Conservation (phyloP, 2,888 invertebrate species). For the Epirrita christyi region DNA sequence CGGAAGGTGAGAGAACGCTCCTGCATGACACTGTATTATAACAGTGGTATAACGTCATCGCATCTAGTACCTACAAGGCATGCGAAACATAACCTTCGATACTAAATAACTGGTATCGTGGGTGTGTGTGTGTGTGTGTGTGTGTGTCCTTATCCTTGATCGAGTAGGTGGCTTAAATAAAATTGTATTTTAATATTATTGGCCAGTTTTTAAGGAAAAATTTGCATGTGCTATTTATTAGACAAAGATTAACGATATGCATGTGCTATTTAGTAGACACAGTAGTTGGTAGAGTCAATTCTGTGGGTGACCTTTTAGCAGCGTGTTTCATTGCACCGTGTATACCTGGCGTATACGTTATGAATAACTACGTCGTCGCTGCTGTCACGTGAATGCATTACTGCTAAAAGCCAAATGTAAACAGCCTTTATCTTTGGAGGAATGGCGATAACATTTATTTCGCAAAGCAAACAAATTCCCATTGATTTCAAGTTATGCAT, state of each 20-base stretch:
- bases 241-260: neutral
- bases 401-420: no score
- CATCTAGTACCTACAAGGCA: slow-evolving; percentile 13
- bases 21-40: slow-evolving; percentile 25
- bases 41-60: slow-evolving; percentile 36
- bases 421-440: no score
- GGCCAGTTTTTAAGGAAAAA: neutral
- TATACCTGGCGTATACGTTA: no score
- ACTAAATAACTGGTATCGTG: slow-evolving; percentile 26
- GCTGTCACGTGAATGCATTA: no score
- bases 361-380: no score
- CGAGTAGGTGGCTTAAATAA: slow-evolving; percentile 1
- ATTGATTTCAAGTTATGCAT: neutral
- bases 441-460: neutral
- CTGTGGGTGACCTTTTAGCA: no score
- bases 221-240: neutral
- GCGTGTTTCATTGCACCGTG: no score
- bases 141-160: slow-evolving; percentile 2
- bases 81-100: slow-evolving; percentile 28
- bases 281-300: neutral
- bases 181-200: neutral
- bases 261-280: neutral
- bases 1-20: slow-evolving; percentile 30
- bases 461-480: neutral
- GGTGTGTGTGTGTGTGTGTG: slow-evolving; percentile 12